Percentiles rank a stretch among this genome's conserved stretches.
Conservation (phyloP, 2,888 invertebrate species). For the Nemotelus nigrinus region DNA sequence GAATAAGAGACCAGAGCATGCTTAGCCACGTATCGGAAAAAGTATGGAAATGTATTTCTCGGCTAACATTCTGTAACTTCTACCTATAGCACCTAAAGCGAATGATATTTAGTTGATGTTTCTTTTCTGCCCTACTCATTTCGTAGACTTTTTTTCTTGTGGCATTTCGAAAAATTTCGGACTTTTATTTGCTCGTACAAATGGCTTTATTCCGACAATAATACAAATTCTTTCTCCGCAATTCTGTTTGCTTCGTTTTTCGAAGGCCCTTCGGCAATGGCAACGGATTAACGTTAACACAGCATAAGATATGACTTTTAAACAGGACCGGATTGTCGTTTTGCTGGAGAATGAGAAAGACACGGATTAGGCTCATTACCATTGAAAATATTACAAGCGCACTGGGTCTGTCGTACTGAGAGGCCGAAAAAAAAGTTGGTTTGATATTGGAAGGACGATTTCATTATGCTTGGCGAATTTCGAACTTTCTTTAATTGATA, state of each 20-base stretch:
- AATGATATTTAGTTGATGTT: too few species aligned
- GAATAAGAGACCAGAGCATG: not conserved
- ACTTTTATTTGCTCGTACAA: slow-evolving; percentile 30
- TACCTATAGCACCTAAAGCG: not conserved
- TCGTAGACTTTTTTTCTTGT: not conserved
- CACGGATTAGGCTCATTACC: not conserved
- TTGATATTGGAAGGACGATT: not conserved
- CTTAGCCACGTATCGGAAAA: slow-evolving; percentile 13
- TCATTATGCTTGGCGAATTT: not conserved
- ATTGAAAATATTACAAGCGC: not conserved
- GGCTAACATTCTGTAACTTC: not conserved
- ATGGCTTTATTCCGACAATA: slow-evolving; percentile 36
- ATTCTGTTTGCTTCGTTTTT: slow-evolving; percentile 17
- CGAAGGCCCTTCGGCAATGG: not conserved
- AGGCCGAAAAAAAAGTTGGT: too few species aligned
- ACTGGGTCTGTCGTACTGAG: not conserved
- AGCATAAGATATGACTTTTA: slow-evolving; percentile 41
- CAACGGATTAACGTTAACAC: slow-evolving; percentile 32
- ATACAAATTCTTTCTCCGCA: slow-evolving; percentile 29
- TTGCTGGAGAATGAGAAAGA: not conserved
- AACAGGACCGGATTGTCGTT: slow-evolving; percentile 10
- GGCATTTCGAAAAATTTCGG: not conserved
- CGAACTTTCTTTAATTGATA: not conserved
- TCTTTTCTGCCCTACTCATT: not conserved
- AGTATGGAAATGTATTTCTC: slow-evolving; percentile 24